Percentiles rank a stretch among this genome's conserved stretches.
Conservation (phyloP, 2,113 vertebrate genomes). For the Anoura caudifer region DNA sequence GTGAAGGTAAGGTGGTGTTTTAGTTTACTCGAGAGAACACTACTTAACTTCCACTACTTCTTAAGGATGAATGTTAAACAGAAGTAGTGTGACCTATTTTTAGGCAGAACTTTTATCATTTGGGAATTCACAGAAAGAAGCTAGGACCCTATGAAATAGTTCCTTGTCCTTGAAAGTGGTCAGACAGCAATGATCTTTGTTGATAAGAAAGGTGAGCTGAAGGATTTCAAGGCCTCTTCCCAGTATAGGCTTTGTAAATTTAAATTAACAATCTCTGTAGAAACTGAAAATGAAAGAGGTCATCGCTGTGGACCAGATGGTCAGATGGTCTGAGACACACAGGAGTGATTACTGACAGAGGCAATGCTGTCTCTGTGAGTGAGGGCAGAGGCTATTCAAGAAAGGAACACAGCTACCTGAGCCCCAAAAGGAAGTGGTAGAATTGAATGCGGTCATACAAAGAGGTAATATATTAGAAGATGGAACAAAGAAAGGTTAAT, state of each 20-base stretch:
- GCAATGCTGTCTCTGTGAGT: background rate
- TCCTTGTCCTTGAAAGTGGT: background rate
- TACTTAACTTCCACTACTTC: background rate
- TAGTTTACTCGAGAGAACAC: background rate
- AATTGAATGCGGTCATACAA: background rate
- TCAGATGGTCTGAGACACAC: background rate
- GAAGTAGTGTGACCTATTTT: background rate
- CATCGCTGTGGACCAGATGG: background rate
- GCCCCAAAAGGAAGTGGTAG: background rate
- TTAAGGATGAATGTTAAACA: background rate
- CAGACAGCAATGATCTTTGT: background rate
- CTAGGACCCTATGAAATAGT: background rate
- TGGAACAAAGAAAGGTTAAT: background rate
- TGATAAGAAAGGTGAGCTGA: background rate
- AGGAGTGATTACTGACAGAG: background rate
- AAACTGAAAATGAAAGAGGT: background rate
- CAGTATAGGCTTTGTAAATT: background rate
- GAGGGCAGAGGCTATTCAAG: background rate
- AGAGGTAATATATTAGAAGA: background rate
- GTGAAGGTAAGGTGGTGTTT: background rate
- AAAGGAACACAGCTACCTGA: background rate
- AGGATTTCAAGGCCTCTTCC: background rate
- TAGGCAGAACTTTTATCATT: background rate
- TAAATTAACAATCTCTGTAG: background rate
- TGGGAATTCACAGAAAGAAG: constrained; percentile 4